These are phyloP conservation scores for Rhopalosiphum maidis DNA, from an alignment of 1,140 invertebrate species.

Conservation along the genomic window DNA sequence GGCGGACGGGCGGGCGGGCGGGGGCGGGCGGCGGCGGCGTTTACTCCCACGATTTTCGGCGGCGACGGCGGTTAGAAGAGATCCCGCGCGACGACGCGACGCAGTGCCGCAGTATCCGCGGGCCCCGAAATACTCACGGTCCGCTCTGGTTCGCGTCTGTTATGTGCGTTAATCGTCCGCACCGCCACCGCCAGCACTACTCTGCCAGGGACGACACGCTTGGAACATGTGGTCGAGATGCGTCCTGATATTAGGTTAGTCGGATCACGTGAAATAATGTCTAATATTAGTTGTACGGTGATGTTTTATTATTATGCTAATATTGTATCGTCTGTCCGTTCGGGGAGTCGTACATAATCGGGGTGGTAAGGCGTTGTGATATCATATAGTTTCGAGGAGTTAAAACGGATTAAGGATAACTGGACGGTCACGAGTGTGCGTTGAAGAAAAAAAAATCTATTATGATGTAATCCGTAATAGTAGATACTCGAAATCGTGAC, in stretches of 20 bases:
- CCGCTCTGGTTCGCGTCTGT: slow-evolving; percentile 53
- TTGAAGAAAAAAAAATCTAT: not conserved
- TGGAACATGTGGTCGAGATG: slow-evolving; percentile 56
- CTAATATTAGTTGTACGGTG: too few species aligned
- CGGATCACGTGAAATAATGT: not conserved
- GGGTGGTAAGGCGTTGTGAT: not conserved
- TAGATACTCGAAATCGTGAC: not conserved
- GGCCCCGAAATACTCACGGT: slow-evolving; percentile 57
- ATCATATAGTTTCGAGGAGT: too few species aligned
- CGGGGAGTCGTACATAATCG: too few species aligned
- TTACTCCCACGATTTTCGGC: slow-evolving; percentile 48
- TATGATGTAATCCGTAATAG: too few species aligned
- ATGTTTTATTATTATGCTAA: too few species aligned
- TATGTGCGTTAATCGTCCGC: slow-evolving; percentile 51
- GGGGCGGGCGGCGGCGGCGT: not conserved
- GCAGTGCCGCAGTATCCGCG: slow-evolving; percentile 54
- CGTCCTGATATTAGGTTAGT: slow-evolving; percentile 50
- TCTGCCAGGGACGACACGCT: slow-evolving; percentile 16
- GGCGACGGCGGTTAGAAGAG: slow-evolving; percentile 8
- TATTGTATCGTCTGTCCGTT: too few species aligned
- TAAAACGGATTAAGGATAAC: not conserved
- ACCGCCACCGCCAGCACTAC: slow-evolving; percentile 34
- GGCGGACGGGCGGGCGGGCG: not conserved
- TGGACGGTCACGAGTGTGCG: not conserved
- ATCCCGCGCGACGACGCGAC: slow-evolving; percentile 16